Base-by-base conservation (phyloP, 2,113 vertebrate genomes). In the Noctilio leporinus region DNA sequence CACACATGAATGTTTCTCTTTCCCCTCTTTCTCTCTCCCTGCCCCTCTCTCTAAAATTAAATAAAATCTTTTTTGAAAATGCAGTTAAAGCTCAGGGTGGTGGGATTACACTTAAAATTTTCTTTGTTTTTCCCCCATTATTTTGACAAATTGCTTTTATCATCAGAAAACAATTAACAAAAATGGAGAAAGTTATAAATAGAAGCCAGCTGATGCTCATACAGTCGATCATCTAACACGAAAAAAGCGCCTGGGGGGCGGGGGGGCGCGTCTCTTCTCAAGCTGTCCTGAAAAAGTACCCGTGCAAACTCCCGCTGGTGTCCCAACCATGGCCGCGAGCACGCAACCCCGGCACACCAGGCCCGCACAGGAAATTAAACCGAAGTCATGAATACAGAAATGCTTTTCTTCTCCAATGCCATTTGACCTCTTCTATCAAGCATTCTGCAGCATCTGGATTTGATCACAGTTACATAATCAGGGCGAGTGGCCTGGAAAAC, bases 321-420 rank as follows among this genome's bases (percentile, higher is more conserved):
- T 19, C 49, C 93, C 67, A 26, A 53, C 59, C 77, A 0, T 16
- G 80, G 93, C 67, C 86, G 16, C 14, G 59, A 91, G 88, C 47
- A 47, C 7, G 75, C 43, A 22, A 12, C 45, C 45, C 2, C 85
- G 84, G 87, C 93, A 93, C 87, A 11, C 33, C 35, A 26, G 55
- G 96, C 77, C 76, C 65, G 33, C 20, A 82, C 90, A 94, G 97
- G 97, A 97, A 97, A 97, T 97, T 92, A 97, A 96, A 92, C 87
- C 91, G 9, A 67, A 95, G 95, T 64, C 97, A 51, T 64, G 93
- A 93, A 85, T 67, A 95, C 77, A 96, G 95, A 95, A 88, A 97
- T 20, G 92, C 95, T 95, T 97, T 96, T 97, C 96, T 96, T 93
- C 55, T 91, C 87, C 57, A 91, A 51, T 69, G 96, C 95, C 91